Base-by-base conservation (phyloP, 2,113 vertebrate genomes). In the Chlorodrepanis virens region DNA sequence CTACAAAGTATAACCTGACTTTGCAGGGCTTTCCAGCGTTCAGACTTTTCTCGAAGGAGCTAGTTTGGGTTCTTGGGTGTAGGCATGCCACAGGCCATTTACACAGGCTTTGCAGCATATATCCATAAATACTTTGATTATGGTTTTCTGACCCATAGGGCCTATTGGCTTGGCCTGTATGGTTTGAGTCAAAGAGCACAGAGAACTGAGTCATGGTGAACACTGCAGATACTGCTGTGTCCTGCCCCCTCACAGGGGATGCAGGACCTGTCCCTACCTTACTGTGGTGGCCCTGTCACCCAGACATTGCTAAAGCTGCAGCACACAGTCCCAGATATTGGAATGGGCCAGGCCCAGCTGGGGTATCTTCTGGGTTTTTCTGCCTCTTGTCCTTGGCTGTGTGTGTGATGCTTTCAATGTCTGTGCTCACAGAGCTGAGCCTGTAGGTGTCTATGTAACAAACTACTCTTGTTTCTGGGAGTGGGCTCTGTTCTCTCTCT, bases 201-300 rank as follows among this genome's bases (percentile, higher is more conserved):
- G 78, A 77, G 71, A 79, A 22, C 24, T 27, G 33, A 88, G 71
- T 69, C 25, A 45, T 24, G 76, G 65, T 0, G 0, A 79, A 31
- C 45, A 61, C n/a, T 0, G 1, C 25, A 63, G 77, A 69, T n/a
- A 33, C 11, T 57, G 50, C 68, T 0, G 0, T 27, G 31, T 69
- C 54, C 53, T 19, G 29, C 54, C 44, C 12, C 64, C 23, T 71
- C 53, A 23, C 12, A 24, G 20, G 21, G 24, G 12, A 22, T 28
- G 23, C 1, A 12, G 59, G 67, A 60, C 53, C 40, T 76, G 37
- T 75, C 20, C 49, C 49, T 33, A 15, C n/a, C 29, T 45, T 22
- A 12, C 35, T 0, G 0, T 8, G 11, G 35, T 76, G 56, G 25
- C 52, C 49, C n/a, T n/a, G n/a, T 71, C 74, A 40, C 76, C 77